Base-by-base conservation (phyloP, 92 coral and sea anemone species). In the Phymanthus crucifer region DNA sequence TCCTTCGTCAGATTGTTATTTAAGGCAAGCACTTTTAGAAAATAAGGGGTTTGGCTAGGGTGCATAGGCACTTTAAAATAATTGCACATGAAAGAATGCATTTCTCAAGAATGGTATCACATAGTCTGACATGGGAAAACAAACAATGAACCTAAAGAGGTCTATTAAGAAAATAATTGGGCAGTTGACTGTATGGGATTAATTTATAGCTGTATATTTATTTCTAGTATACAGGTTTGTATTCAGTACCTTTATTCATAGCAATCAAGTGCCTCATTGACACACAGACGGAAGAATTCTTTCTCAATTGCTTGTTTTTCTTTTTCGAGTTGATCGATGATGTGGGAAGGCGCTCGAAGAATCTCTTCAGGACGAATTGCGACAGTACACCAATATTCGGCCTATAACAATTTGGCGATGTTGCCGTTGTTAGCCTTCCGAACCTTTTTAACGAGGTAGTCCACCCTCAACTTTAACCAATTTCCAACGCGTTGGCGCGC, bases 241-340 rank as follows among this genome's bases (percentile, higher is more conserved):
- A n/a, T n/a, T n/a, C n/a, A n/a, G n/a, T n/a, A n/a, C n/a, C 71
- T 66, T 66, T 34, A 66, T 13, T n/a, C 40, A 66, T 66, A 18
- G 40, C 71, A 66, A 34, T 66, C 40, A 66, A 66, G 71, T 13
- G 71, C 71, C 35, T 66, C 36, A 34, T 31, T 66, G 35, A 66
- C 71, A 34, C 36, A 66, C 71, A 66, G 40, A 31, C 71, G 35
- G 19, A 66, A 66, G 71, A 66, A 66, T 68, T 68, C 73, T n/a
- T 0, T 21, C 21, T 33, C 73, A 33, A n/a, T 32, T 27, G 38
- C 45, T 68, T 68, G 37, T 37, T 68, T 68, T 33, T 68, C 73
- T 68, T 68, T 68, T 68, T 68, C 40, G 4, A 68, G 73, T 13
- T 68, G 40, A 21, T 10, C 45, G 73, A 68, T 68, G 38, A 68